These are phyloP conservation scores for Cryptophagus acutangulus DNA, from an alignment of 2,888 invertebrate genomes.

Conservation along the genomic window DNA sequence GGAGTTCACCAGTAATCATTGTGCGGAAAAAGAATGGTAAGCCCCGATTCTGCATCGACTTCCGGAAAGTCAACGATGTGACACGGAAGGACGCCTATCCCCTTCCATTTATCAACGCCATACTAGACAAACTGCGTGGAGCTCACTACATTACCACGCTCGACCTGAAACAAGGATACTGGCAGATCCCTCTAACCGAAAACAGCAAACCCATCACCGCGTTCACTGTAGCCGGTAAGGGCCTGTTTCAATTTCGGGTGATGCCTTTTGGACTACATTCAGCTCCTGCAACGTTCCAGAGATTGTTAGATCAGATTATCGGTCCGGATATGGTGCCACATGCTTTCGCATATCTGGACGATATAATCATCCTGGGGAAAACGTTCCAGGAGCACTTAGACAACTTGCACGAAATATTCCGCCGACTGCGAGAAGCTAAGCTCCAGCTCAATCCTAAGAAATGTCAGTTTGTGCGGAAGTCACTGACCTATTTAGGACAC, in stretches of 20 bases:
- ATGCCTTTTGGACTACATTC: constrained; percentile 36
- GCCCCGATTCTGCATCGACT: no score
- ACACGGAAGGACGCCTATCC: no score
- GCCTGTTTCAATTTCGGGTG: constrained; percentile 31
- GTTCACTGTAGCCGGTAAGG: constrained; percentile 31
- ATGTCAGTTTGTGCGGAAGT: constrained; percentile 19
- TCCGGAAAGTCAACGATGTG: no score
- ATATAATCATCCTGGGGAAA: constrained; percentile 25
- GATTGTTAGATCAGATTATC: constrained; percentile 30
- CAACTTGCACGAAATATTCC: constrained; percentile 13
- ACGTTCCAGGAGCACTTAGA: constrained; percentile 18
- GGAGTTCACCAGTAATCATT: no score
- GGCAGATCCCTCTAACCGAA: constrained; percentile 24
- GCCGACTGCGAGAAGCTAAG: constrained; percentile 11
- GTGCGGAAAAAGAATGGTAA: no score
- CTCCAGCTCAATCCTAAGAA: constrained; percentile 21
- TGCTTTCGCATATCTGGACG: constrained; percentile 28
- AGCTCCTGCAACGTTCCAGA: constrained; percentile 32
- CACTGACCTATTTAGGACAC: constrained; percentile 31
- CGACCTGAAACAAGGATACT: constrained; percentile 26
- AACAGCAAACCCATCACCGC: constrained; percentile 28
- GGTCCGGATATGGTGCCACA: constrained; percentile 29
- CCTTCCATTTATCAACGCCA: no score
- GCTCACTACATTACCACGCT: constrained; percentile 9
- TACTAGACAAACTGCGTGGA: no score